These are phyloP conservation scores for Pherbina coryleti DNA, from an alignment of 2,888 invertebrate species.

Conservation along the genomic window DNA sequence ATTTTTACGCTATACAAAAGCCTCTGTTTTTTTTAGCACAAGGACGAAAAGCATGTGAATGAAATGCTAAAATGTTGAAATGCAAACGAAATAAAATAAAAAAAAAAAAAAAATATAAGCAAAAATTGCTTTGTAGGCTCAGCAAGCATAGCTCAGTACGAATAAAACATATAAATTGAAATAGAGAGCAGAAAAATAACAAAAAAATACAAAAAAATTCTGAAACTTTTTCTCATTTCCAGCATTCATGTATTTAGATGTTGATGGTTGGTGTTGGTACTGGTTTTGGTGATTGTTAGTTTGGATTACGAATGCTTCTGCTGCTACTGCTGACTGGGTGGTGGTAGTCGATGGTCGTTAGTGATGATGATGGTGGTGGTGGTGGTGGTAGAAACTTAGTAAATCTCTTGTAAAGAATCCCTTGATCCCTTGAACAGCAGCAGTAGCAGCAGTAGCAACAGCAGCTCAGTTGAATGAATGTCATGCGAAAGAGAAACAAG, in stretches of 20 bases:
- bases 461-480: background rate
- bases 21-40: constrained; percentile 43
- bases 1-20: constrained; percentile 50
- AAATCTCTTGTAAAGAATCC: background rate
- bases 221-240: constrained; percentile 26
- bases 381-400: background rate
- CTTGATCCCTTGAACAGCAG: constrained; percentile 1
- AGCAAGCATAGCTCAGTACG: background rate
- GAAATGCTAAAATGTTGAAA: constrained; percentile 38
- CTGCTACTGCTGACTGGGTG: too few species aligned
- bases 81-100: constrained; percentile 13
- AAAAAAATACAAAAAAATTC: background rate
- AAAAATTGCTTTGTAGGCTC: constrained; percentile 17
- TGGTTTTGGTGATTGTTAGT: background rate
- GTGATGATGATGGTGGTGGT: background rate
- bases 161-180: background rate
- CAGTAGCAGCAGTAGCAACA: too few species aligned
- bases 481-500: constrained; percentile 8
- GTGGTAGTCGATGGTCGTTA: background rate
- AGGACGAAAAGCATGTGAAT: constrained; percentile 41
- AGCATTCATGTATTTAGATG: constrained; percentile 2
- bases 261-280: background rate
- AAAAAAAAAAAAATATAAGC: background rate
- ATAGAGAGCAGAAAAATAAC: background rate
- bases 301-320: background rate